These are phyloP conservation scores for Subacronicta megacephala DNA, from an alignment of 2,888 invertebrate species.

Conservation along the genomic window DNA sequence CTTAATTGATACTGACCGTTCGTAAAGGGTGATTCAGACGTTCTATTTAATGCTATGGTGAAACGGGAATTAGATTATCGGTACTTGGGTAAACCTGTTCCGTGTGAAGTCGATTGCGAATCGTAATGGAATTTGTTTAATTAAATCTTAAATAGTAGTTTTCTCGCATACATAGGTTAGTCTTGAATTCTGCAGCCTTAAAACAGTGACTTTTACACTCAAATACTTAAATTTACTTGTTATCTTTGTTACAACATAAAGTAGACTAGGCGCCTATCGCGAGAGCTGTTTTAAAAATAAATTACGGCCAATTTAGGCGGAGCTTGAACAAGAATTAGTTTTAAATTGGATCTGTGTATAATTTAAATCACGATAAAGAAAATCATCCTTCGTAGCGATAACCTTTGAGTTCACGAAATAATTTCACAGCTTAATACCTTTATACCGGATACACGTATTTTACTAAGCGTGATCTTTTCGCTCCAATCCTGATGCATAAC, in stretches of 20 bases:
- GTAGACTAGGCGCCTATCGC: constrained; percentile 1
- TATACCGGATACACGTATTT: constrained; percentile 27
- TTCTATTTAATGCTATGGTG: constrained; percentile 42
- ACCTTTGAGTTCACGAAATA: constrained; percentile 41
- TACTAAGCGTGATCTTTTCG: constrained; percentile 67
- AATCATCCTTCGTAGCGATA: constrained; percentile 19
- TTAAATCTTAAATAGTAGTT: background rate
- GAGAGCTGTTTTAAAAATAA: constrained; percentile 20
- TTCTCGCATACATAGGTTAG: background rate
- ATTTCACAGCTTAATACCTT: constrained; percentile 52
- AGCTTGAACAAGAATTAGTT: constrained; percentile 22
- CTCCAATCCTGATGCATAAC: constrained; percentile 68
- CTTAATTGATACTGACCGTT: constrained; percentile 69
- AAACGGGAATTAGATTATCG: constrained; percentile 47
- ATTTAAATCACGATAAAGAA: constrained; percentile 23
- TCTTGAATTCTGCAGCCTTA: background rate
- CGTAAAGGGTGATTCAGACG: constrained; percentile 43
- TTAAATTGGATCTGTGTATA: constrained; percentile 9
- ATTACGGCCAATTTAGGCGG: constrained; percentile 17
- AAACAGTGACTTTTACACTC: background rate
- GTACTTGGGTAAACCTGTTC: constrained; percentile 41
- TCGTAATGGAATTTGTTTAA: constrained; percentile 9
- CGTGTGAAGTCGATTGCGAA: constrained; percentile 26
- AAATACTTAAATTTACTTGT: background rate
- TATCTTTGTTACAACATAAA: constrained; percentile 5